Evolutionary conservation across 2,113 vertebrate species (phyloP).

Genomic region (Albula glossodonta): DNA sequence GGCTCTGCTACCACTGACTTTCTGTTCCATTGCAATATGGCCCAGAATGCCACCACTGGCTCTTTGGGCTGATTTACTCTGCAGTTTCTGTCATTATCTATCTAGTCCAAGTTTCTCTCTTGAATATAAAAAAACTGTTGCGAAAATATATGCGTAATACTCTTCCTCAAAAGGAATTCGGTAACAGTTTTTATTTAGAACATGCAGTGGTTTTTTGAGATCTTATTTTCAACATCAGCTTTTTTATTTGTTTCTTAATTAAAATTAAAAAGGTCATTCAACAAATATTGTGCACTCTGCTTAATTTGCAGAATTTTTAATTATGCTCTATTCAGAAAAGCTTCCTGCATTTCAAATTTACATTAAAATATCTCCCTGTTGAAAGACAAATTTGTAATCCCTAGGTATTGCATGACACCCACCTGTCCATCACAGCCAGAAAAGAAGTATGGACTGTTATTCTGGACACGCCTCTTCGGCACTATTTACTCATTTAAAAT

Average conservation of each 20-base stretch:
- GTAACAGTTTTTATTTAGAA: no score
- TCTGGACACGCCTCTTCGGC: neutral
- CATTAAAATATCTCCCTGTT: conserved; percentile 10
- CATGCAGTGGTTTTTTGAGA: neutral
- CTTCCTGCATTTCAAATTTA: conserved; percentile 18
- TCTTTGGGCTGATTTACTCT: neutral
- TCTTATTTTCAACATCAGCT: neutral
- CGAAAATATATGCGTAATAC: neutral
- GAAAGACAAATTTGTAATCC: neutral
- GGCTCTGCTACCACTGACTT: neutral
- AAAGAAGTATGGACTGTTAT: neutral
- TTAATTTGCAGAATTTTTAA: conserved; percentile 7
- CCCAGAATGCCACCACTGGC: neutral
- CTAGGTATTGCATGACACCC: no score
- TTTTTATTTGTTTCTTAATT: conserved; percentile 15
- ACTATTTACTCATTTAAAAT: conserved; percentile 34
- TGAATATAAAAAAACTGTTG: no score
- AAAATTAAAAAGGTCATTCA: conserved; percentile 12
- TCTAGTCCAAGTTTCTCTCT: no score
- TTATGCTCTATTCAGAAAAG: conserved; percentile 1
- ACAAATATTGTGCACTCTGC: neutral
- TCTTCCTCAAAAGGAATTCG: neutral
- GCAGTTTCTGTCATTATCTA: no score
- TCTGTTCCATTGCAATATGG: neutral
- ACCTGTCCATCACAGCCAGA: neutral